These are phyloP conservation scores for Microcebus ravelobensis DNA, from an alignment of 2,113 vertebrate genomes.

Conservation along the genomic window DNA sequence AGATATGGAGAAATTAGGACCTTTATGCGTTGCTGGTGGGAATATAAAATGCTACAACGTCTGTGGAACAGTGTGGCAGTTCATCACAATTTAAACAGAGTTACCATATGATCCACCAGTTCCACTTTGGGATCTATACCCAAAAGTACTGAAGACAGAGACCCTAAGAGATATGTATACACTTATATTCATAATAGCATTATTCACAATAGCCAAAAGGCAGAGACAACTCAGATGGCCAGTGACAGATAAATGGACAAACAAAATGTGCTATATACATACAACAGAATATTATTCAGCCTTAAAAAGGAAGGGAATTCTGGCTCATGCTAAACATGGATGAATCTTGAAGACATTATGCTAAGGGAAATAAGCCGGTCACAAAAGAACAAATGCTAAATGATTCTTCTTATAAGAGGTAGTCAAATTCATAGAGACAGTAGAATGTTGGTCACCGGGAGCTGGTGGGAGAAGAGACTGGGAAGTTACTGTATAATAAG, in stretches of 20 bases:
- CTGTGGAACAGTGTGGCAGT: background rate
- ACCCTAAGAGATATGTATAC: background rate
- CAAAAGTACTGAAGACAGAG: background rate
- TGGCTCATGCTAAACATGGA: background rate
- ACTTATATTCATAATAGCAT: background rate
- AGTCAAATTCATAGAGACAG: background rate
- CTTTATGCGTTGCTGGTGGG: background rate
- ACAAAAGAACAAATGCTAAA: background rate
- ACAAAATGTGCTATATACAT: background rate
- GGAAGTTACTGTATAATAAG: background rate
- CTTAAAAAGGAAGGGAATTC: slow-evolving; percentile 6
- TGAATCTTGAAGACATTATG: background rate
- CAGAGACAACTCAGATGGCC: background rate
- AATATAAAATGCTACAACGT: background rate
- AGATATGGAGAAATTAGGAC: background rate
- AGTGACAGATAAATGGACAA: background rate
- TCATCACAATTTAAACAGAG: background rate
- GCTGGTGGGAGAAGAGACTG: background rate
- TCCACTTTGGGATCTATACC: background rate
- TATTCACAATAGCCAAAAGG: background rate
- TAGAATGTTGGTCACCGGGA: background rate
- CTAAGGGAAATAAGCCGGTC: background rate
- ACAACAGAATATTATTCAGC: background rate
- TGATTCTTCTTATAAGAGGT: background rate
- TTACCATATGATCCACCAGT: background rate